Percentiles rank a stretch among this genome's conserved stretches.
phyloP scores from a whole-genome alignment of 1,140 invertebrate species.

The Drosophila ogumai region DNA sequence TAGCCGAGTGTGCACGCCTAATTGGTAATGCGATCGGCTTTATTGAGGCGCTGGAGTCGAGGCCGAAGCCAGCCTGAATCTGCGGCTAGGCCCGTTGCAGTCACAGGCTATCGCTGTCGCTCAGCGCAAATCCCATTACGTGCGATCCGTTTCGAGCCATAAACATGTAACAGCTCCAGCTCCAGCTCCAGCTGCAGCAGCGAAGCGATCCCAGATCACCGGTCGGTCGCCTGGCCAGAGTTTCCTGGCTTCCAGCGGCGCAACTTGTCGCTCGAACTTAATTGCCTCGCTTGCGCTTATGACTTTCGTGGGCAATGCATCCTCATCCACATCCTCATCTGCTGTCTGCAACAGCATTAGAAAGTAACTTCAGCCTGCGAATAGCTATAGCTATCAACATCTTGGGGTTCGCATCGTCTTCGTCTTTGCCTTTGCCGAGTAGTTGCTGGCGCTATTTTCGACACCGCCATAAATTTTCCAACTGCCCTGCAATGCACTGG shows the following conservation, averaged over 20 bases:
- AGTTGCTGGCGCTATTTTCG: slow-evolving; percentile 76
- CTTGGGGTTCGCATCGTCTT: slow-evolving; percentile 49
- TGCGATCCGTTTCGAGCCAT: slow-evolving; percentile 82
- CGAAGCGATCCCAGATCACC: slow-evolving; percentile 22
- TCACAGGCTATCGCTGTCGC: slow-evolving; percentile 77
- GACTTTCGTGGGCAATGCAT: slow-evolving; percentile 82
- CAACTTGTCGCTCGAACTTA: slow-evolving; percentile 83
- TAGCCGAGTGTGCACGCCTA: slow-evolving; percentile 81
- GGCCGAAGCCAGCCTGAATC: slow-evolving; percentile 16
- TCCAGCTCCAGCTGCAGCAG: slow-evolving; percentile 17
- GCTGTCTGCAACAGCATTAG: slow-evolving; percentile 63
- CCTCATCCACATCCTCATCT: slow-evolving; percentile 49
- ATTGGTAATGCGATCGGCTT: slow-evolving; percentile 83
- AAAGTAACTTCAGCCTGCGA: slow-evolving; percentile 71
- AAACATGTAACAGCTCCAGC: slow-evolving; percentile 77
- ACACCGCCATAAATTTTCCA: slow-evolving; percentile 78
- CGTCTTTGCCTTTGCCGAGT: slow-evolving; percentile 28
- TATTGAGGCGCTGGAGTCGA: slow-evolving; percentile 68
- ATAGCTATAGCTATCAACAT: slow-evolving; percentile 72
- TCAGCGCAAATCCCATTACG: slow-evolving; percentile 82
- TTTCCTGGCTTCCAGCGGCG: slow-evolving; percentile 77
- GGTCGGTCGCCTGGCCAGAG: slow-evolving; percentile 14
- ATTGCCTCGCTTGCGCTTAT: slow-evolving; percentile 81
- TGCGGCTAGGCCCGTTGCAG: slow-evolving; percentile 27
- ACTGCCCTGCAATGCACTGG: slow-evolving; percentile 73